Base-by-base conservation (phyloP, 2,797 vertebrate species). In the Clarias pachynema region DNA sequence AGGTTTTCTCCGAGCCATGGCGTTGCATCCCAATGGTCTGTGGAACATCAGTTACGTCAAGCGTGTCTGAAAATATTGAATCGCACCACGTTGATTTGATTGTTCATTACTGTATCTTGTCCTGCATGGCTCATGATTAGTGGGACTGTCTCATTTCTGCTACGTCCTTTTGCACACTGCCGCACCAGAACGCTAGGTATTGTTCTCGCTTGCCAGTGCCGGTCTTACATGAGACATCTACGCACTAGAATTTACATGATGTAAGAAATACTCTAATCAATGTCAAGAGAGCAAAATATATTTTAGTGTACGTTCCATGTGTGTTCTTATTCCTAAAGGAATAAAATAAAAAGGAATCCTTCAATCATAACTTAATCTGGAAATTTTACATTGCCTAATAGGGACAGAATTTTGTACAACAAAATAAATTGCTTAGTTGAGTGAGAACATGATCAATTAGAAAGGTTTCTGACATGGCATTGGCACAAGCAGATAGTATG, bases 161-260 rank as follows among this genome's bases (percentile, higher is more conserved):
- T 94, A 92, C 93, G 94, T 95, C 92, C 93, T 94, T 95, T 94
- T 95, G 81, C 92, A 94, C 90, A 87, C 89, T 89, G 89, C 89
- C 92, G 31, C 89, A 81, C 85, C 66, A 92, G 89, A 81, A 88
- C 56, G 40, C 88, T 40, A 89, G 92, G 89, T 92, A 93, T 91
- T 89, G 93, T 86, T 79, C 88, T 86, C 70, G 73, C 79, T 86
- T 81, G 79, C 34, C 83, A 85, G 22, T 12, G 44, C 44, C 10
- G 69, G 63, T 72, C 65, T 37, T 63, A 80, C 78, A 83, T 86
- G 68, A 84, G 68, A 81, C 20, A 12, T 65, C 66, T 84, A 57
- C 69, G 29, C 9, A 62, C 84, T 12, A 10, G 20, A 49, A 40
- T 7, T 5, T 49, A 49, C 10, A 40, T 69, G 16, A 22, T 22